These are phyloP conservation scores for Hippocampus mohnikei DNA, from an alignment of 2,113 vertebrate genomes.

Conservation along the genomic window DNA sequence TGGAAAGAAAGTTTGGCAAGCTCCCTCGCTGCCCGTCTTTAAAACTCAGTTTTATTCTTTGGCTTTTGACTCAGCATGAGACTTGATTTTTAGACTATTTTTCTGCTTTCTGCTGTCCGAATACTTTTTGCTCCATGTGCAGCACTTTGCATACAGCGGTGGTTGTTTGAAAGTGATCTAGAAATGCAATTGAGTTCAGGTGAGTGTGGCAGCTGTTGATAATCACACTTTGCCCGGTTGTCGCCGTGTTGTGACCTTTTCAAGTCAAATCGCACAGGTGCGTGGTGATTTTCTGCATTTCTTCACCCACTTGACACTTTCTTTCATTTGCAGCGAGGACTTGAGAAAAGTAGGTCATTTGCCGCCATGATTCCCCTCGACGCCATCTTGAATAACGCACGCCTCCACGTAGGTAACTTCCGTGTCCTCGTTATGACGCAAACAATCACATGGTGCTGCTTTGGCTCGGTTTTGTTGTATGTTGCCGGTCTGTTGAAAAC, in stretches of 20 bases:
- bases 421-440: conserved; percentile 15
- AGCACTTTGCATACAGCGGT: too few species aligned
- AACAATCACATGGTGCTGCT: conserved; percentile 12
- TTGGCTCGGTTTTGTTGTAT: not conserved
- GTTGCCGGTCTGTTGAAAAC: not conserved
- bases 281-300: conserved; percentile 35
- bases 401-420: conserved; percentile 23
- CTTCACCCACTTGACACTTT: not conserved
- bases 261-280: conserved; percentile 12
- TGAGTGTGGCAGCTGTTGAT: not conserved
- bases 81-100: too few species aligned
- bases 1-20: too few species aligned
- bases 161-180: too few species aligned
- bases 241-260: too few species aligned
- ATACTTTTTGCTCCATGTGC: too few species aligned
- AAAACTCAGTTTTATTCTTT: too few species aligned
- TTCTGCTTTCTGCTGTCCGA: too few species aligned
- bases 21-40: too few species aligned
- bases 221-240: conserved; percentile 31
- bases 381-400: conserved; percentile 48
- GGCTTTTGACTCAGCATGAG: too few species aligned
- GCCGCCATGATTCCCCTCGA: conserved; percentile 27
- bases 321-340: not conserved
- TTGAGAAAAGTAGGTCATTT: conserved; percentile 19
- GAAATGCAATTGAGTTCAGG: too few species aligned